Evolutionary conservation across 2,113 vertebrate genomes (phyloP).

Genomic region (Anhinga rufa): DNA sequence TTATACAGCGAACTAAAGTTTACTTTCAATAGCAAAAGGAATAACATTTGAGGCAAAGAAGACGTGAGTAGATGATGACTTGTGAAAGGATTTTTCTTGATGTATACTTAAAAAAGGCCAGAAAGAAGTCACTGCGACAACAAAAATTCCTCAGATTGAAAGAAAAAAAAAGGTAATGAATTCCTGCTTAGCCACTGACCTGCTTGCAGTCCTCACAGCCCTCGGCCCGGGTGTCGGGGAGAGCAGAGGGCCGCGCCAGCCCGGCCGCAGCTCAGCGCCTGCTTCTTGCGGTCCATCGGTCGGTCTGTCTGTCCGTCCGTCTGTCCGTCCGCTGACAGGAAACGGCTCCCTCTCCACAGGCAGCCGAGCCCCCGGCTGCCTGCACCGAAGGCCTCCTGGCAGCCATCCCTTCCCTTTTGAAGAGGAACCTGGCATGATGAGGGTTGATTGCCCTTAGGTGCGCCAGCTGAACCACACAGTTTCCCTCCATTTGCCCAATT

Average conservation of each 20-base stretch:
- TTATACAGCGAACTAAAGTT: background rate
- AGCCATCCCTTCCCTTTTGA: background rate
- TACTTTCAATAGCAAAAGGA: background rate
- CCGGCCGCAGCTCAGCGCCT: fast-evolving
- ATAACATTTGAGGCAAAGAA: background rate
- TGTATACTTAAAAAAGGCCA: background rate
- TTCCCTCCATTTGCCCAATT: background rate
- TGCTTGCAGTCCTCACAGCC: background rate
- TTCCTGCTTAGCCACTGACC: background rate
- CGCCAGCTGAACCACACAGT: background rate
- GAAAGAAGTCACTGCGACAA: fast-evolving
- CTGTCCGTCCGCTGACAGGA: fast-evolving
- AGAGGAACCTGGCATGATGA: fast-evolving
- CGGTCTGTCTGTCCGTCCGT: too few relatives aligned
- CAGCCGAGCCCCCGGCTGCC: fast-evolving
- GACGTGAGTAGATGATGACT: background rate
- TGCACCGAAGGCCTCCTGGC: fast-evolving
- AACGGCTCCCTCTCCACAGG: fast-evolving
- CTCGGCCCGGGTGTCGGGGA: fast-evolving
- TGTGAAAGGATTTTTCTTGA: background rate
- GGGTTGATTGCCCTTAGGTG: background rate
- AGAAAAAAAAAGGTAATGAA: fast-evolving
- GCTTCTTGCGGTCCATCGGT: too few relatives aligned
- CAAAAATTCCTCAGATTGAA: background rate
- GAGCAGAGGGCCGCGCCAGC: too few relatives aligned